Percentiles rank a stretch among this genome's conserved stretches.
Evolutionary conservation across 1,140 invertebrate species (phyloP).

Genomic region (Metaphire vulgaris): DNA sequence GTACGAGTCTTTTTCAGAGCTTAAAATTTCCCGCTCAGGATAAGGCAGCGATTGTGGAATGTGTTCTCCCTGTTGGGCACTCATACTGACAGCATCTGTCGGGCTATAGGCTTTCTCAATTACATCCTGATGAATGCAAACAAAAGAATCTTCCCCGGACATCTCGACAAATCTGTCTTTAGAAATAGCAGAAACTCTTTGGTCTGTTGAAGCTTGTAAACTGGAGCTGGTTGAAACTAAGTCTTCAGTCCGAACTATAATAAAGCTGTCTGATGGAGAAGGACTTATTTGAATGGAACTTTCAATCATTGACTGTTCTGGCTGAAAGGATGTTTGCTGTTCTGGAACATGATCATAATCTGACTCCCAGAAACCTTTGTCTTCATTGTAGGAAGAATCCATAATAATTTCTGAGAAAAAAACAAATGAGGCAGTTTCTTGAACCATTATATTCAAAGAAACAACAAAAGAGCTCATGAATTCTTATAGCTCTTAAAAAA

Average conservation of each 20-base stretch:
- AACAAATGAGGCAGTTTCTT: no score
- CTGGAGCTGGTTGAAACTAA: no score
- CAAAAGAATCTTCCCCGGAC: not conserved
- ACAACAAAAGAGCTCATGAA: no score
- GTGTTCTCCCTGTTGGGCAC: slow-evolving; percentile 11
- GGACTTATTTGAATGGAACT: not conserved
- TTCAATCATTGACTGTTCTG: not conserved
- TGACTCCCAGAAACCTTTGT: not conserved
- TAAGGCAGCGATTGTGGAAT: slow-evolving; percentile 18
- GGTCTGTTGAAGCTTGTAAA: no score
- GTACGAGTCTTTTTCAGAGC: not conserved
- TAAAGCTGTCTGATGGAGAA: not conserved
- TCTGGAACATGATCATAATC: not conserved
- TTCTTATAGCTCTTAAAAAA: no score
- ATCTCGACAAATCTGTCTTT: no score
- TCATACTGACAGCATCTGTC: slow-evolving; percentile 15
- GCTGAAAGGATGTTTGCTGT: not conserved
- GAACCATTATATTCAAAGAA: no score
- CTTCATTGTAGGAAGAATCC: not conserved
- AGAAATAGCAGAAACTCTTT: no score
- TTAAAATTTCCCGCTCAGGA: not conserved
- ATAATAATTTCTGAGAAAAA: not conserved
- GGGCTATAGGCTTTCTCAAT: slow-evolving; percentile 16
- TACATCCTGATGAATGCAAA: not conserved
- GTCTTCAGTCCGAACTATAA: not conserved